Conservation (phyloP, 2,888 invertebrate genomes). For the Eristalis pertinax region DNA sequence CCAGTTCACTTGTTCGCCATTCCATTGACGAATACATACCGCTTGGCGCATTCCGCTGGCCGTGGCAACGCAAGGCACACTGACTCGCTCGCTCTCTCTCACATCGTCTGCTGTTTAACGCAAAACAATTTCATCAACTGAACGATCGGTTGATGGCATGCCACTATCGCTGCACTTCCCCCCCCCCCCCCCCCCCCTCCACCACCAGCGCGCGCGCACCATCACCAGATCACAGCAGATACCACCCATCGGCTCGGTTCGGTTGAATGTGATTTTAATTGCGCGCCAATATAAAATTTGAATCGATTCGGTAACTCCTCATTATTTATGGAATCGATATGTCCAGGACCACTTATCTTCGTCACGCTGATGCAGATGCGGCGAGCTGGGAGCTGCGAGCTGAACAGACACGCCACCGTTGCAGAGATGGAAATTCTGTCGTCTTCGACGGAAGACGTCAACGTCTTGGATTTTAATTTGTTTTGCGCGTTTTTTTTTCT, state of each 20-base stretch:
- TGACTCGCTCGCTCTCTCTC: slow-evolving; percentile 35
- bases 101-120: slow-evolving; percentile 54
- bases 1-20: slow-evolving; percentile 22
- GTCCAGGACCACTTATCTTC: slow-evolving; percentile 60
- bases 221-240: background rate
- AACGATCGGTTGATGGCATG: slow-evolving; percentile 32
- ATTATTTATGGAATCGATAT: slow-evolving; percentile 67
- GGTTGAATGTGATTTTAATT: slow-evolving; percentile 69
- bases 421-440: slow-evolving; percentile 34
- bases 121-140: slow-evolving; percentile 68
- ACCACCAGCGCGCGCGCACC: background rate
- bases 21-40: slow-evolving; percentile 56
- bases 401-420: background rate
- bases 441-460: background rate
- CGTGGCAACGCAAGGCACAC: slow-evolving; percentile 47
- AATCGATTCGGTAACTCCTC: slow-evolving; percentile 71
- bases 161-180: too few species aligned
- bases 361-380: slow-evolving; percentile 32
- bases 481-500: slow-evolving; percentile 7
- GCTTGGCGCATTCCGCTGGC: slow-evolving; percentile 55
- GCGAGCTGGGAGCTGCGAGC: background rate
- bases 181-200: background rate
- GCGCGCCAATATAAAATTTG: slow-evolving; percentile 70
- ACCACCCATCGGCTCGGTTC: slow-evolving; percentile 15
- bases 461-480: slow-evolving; percentile 52